A percentile compares a stretch with the other conserved stretches of the same genome.
These are phyloP conservation scores for Melangyna quadrimaculata DNA, from an alignment of 2,888 invertebrate genomes.

Conservation along the genomic window DNA sequence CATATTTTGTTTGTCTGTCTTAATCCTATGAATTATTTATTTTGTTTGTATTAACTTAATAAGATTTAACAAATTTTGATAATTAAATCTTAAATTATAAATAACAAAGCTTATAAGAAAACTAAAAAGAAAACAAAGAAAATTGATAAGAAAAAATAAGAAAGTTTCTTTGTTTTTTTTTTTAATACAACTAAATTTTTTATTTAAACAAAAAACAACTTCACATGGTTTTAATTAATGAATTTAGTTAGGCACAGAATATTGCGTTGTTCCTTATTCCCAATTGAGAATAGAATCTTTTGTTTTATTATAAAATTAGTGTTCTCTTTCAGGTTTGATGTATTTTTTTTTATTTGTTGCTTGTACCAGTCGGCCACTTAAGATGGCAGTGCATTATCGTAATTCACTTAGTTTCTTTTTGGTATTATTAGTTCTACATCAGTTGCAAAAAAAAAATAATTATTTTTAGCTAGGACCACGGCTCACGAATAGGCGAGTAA, in stretches of 20 bases:
- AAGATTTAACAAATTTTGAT: constrained; percentile 64
- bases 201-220: constrained; percentile 13
- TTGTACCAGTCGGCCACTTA: constrained; percentile 65
- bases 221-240: constrained; percentile 41
- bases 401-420: constrained; percentile 47
- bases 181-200: background rate
- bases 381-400: constrained; percentile 62
- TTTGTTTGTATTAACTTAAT: constrained; percentile 25
- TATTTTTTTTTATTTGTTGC: constrained; percentile 32
- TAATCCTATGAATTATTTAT: constrained; percentile 45
- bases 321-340: constrained; percentile 38
- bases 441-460: constrained; percentile 48
- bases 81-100: constrained; percentile 57
- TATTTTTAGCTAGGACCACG: constrained; percentile 58
- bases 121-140: constrained; percentile 14
- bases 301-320: constrained; percentile 12
- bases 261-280: constrained; percentile 63
- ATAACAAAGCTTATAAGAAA: constrained; percentile 39
- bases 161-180: background rate
- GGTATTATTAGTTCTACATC: constrained; percentile 66
- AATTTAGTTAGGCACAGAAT: constrained; percentile 69
- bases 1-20: constrained; percentile 23
- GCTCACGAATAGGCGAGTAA: constrained; percentile 47
- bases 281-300: constrained; percentile 35
- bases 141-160: background rate